Percentiles rank a stretch among this genome's conserved stretches.
Conservation (phyloP, 2,113 vertebrate species). For the Jacana jacana region DNA sequence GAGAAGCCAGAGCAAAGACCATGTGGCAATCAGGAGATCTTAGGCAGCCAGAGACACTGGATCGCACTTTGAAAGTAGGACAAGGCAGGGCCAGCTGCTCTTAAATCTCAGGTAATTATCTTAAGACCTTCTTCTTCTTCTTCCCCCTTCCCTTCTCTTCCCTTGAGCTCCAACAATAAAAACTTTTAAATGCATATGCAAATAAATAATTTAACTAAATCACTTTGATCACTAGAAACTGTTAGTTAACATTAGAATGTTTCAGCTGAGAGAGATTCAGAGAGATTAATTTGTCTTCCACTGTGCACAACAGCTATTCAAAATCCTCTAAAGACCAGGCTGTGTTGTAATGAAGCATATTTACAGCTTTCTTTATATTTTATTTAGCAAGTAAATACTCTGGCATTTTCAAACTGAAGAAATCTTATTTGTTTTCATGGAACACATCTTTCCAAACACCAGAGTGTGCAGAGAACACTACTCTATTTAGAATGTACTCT, state of each 20-base stretch:
- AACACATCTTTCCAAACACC: neutral
- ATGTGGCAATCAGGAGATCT: neutral
- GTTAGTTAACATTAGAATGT: constrained; percentile 68
- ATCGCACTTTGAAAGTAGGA: neutral
- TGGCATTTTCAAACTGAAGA: constrained; percentile 33
- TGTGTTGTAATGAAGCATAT: constrained; percentile 63
- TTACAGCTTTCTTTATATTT: constrained; percentile 61
- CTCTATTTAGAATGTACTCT: neutral
- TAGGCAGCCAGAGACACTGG: neutral
- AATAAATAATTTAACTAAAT: constrained; percentile 74
- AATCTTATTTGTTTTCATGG: constrained; percentile 10
- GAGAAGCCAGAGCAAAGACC: neutral
- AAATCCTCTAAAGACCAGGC: constrained; percentile 44
- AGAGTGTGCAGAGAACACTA: neutral
- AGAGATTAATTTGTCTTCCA: constrained; percentile 66
- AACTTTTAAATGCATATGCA: constrained; percentile 57
- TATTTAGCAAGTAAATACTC: constrained; percentile 45
- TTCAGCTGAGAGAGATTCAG: constrained; percentile 61
- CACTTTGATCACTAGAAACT: constrained; percentile 61
- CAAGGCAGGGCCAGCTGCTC: neutral
- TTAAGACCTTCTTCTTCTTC: neutral
- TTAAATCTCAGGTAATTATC: constrained; percentile 52
- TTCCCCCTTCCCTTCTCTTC: neutral
- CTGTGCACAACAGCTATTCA: constrained; percentile 50
- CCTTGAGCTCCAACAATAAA: constrained; percentile 44